Conservation (phyloP, 2,113 vertebrate species). For the Bucco capensis region DNA sequence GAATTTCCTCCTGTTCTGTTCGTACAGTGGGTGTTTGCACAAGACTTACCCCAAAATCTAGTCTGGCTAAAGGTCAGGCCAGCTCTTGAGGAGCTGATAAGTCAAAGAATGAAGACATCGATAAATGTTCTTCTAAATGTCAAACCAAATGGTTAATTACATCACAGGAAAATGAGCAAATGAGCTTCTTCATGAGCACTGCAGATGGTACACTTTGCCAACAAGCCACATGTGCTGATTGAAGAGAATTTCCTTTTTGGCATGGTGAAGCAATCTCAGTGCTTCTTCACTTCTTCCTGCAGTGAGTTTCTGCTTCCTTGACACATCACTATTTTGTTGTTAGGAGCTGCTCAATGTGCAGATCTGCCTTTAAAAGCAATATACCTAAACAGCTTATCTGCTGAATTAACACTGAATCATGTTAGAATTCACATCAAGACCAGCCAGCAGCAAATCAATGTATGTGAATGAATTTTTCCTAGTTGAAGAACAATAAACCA, state of each 20-base stretch:
- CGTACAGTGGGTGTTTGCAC: background rate
- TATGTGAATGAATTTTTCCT: background rate
- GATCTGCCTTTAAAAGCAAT: background rate
- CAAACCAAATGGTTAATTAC: background rate
- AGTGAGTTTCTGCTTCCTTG: background rate
- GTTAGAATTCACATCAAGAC: background rate
- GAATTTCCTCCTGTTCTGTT: background rate
- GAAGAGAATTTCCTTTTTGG: background rate
- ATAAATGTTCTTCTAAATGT: background rate
- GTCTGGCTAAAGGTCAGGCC: background rate
- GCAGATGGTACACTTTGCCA: background rate
- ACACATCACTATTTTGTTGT: background rate
- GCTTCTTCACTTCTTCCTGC: background rate
- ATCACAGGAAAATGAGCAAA: constrained; percentile 22
- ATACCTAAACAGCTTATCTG: background rate
- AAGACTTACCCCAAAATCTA: background rate
- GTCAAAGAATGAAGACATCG: background rate
- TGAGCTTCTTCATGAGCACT: background rate
- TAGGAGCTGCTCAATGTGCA: rapidly evolving
- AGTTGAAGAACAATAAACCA: background rate
- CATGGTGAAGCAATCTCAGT: background rate
- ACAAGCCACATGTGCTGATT: background rate
- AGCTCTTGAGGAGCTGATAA: background rate
- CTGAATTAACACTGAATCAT: background rate
- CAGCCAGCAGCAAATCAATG: background rate